phyloP scores from a whole-genome alignment of 2,797 vertebrate genomes.

The Pelodytes ibericus region DNA sequence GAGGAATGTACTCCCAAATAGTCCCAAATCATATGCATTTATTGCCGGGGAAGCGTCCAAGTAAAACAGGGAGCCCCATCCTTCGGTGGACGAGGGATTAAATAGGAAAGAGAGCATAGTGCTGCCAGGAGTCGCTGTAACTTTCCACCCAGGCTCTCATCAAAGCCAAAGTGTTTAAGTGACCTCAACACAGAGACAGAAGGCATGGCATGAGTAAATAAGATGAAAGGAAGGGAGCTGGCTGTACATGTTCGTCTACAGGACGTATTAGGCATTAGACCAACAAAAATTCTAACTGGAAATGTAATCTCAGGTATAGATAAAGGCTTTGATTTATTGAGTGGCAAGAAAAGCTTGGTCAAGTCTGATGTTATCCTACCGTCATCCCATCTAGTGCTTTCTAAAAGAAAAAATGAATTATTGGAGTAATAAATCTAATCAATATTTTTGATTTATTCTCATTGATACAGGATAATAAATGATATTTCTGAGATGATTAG shows the following conservation, averaged over 20 bases:
- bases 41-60: slow-evolving; percentile 28
- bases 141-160: slow-evolving; percentile 43
- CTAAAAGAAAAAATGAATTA: no score
- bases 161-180: slow-evolving; percentile 19
- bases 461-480: no score
- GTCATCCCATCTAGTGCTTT: no score
- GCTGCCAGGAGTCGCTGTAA: slow-evolving; percentile 33
- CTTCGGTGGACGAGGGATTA: not conserved
- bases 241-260: slow-evolving; percentile 14
- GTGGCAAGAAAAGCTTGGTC: no score
- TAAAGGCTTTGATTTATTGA: not conserved
- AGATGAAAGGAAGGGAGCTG: slow-evolving; percentile 30
- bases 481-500: no score
- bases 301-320: not conserved
- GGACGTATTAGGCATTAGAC: slow-evolving; percentile 3
- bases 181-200: slow-evolving; percentile 30
- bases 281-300: slow-evolving; percentile 10
- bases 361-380: no score
- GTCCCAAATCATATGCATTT: not conserved
- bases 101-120: not conserved
- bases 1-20: slow-evolving; percentile 38
- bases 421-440: no score
- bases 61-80: slow-evolving; percentile 31
- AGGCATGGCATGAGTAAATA: slow-evolving; percentile 18
- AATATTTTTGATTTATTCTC: no score